Evolutionary conservation across 2,797 vertebrate species (phyloP).

Genomic region (Thunnus albacares): DNA sequence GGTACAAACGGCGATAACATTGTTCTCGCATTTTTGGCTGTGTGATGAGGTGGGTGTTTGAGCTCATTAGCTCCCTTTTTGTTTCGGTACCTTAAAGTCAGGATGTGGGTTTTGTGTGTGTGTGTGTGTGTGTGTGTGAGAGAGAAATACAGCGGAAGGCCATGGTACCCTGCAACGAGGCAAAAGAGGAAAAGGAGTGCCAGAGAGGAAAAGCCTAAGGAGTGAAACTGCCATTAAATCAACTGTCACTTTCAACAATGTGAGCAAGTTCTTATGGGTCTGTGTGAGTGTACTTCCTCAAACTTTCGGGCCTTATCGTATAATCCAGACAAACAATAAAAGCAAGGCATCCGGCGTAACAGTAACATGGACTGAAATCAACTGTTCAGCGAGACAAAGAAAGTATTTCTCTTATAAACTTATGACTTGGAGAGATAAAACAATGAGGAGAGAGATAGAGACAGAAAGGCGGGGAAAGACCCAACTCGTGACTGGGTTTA

Average conservation of each 20-base stretch:
- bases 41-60: slow-evolving; percentile 48
- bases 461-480: slow-evolving; percentile 28
- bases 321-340: slow-evolving; percentile 49
- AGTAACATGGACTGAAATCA: not conserved
- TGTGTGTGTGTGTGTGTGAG: not conserved
- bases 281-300: slow-evolving; percentile 35
- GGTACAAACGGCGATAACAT: slow-evolving; percentile 13
- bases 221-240: slow-evolving; percentile 63
- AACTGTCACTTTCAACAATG: slow-evolving; percentile 72
- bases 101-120: slow-evolving; percentile 66
- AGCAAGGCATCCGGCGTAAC: slow-evolving; percentile 57
- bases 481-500: slow-evolving; percentile 53
- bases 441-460: slow-evolving; percentile 16
- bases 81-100: slow-evolving; percentile 62
- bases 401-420: slow-evolving; percentile 45
- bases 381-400: slow-evolving; percentile 29
- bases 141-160: slow-evolving; percentile 57
- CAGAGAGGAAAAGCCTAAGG: slow-evolving; percentile 39
- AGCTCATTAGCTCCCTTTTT: slow-evolving; percentile 67
- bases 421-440: slow-evolving; percentile 53
- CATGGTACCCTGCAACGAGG: slow-evolving; percentile 48
- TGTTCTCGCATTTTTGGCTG: slow-evolving; percentile 24
- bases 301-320: slow-evolving; percentile 47
- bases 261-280: slow-evolving; percentile 4
- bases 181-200: slow-evolving; percentile 59